A percentile compares a stretch with the other conserved stretches of the same genome.
Conservation (phyloP, 1,140 invertebrate species). For the Danaus melanippus region DNA sequence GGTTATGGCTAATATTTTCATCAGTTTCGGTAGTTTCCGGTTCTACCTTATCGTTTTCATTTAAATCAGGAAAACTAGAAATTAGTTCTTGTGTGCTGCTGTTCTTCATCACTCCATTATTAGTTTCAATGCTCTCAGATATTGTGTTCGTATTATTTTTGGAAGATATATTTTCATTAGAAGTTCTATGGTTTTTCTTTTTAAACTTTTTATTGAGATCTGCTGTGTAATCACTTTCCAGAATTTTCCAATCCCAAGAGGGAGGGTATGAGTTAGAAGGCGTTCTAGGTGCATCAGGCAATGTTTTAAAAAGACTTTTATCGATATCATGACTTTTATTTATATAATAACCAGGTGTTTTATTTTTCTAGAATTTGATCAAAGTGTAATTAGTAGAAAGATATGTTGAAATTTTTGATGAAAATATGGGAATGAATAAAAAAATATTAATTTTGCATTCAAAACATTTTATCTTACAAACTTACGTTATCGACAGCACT, state of each 20-base stretch:
- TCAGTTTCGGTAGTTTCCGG: slow-evolving; percentile 25
- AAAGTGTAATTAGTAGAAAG: too few relatives aligned
- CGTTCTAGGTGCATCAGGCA: slow-evolving; percentile 86
- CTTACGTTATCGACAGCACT: slow-evolving; percentile 86
- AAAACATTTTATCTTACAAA: slow-evolving; percentile 16
- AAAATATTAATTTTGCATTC: slow-evolving; percentile 6
- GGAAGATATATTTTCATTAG: slow-evolving; percentile 65
- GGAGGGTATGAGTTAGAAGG: slow-evolving; percentile 77
- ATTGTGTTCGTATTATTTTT: slow-evolving; percentile 52
- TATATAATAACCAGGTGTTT: slow-evolving; percentile 84
- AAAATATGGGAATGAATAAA: slow-evolving; percentile 1
- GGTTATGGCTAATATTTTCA: slow-evolving; percentile 20
- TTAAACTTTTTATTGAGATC: slow-evolving; percentile 59
- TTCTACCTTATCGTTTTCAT: slow-evolving; percentile 45
- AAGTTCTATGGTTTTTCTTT: slow-evolving; percentile 56
- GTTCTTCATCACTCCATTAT: slow-evolving; percentile 48
- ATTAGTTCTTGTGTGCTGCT: slow-evolving; percentile 64
- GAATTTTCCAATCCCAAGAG: slow-evolving; percentile 82
- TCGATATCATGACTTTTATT: slow-evolving; percentile 83
- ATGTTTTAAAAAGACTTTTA: slow-evolving; percentile 74
- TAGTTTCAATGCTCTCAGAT: slow-evolving; percentile 47
- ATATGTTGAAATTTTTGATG: too few relatives aligned
- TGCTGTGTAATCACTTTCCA: slow-evolving; percentile 67
- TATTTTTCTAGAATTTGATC: slow-evolving; percentile 79
- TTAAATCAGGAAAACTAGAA: slow-evolving; percentile 55